Conservation (phyloP, 1,140 invertebrate genomes). For the Ceratoteleas bidentatus region DNA sequence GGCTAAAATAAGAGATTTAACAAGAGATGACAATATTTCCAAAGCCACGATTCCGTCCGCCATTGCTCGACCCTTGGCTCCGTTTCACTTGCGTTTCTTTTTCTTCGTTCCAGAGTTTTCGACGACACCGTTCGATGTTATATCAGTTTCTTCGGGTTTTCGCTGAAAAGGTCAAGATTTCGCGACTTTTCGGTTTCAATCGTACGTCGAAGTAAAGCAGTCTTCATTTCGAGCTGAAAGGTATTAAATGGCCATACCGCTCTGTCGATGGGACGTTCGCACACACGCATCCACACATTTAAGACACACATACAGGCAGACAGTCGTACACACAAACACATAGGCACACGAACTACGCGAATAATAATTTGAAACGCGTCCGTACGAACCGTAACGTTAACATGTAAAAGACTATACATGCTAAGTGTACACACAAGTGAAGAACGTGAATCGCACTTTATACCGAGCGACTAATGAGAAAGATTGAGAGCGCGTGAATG, state of each 20-base stretch:
- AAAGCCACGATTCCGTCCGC: conserved; percentile 70
- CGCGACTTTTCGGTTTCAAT: background rate
- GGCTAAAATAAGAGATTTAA: conserved; percentile 75
- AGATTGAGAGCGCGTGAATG: conserved; percentile 60
- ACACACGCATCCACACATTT: conserved; percentile 34
- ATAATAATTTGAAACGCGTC: conserved; percentile 65
- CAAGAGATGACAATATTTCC: conserved; percentile 79
- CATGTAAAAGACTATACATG: conserved; percentile 72
- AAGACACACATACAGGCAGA: conserved; percentile 23
- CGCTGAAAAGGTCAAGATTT: conserved; percentile 6
- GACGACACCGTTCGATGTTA: too few relatives aligned
- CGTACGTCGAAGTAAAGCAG: background rate
- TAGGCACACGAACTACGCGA: conserved; percentile 27
- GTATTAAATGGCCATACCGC: conserved; percentile 44
- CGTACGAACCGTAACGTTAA: conserved; percentile 69
- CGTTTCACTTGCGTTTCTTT: background rate
- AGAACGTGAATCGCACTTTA: conserved; percentile 72
- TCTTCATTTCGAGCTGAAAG: conserved; percentile 31
- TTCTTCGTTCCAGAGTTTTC: too few relatives aligned
- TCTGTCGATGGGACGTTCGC: conserved; percentile 43
- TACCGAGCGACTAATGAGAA: conserved; percentile 72
- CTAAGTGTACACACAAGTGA: conserved; percentile 71
- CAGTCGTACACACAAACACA: conserved; percentile 28
- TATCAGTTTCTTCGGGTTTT: background rate
- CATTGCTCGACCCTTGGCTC: conserved; percentile 31